A percentile compares a stretch with the other conserved stretches of the same genome.
These are phyloP conservation scores for Melinopterus prodromus DNA, from an alignment of 2,888 invertebrate genomes.

Conservation along the genomic window DNA sequence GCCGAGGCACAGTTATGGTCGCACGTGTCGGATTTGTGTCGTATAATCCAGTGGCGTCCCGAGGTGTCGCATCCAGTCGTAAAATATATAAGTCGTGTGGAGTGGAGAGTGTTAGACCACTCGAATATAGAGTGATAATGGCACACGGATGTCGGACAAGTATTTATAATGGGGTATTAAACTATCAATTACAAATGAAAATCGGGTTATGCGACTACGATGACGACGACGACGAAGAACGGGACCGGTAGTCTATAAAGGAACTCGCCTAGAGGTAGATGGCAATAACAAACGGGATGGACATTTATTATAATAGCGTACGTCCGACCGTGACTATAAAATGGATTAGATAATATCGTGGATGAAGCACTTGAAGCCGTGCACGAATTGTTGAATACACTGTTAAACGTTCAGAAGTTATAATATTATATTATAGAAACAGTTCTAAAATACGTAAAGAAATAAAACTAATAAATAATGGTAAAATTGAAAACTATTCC, in stretches of 20 bases:
- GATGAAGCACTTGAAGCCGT: no score
- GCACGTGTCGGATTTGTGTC: conserved; percentile 16
- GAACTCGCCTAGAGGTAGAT: conserved; percentile 7
- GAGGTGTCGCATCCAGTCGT: not conserved
- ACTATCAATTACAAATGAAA: conserved; percentile 25
- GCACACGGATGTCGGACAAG: conserved; percentile 15
- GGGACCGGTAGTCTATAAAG: conserved; percentile 20
- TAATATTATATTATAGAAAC: no score
- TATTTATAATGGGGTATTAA: conserved; percentile 23
- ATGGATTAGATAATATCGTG: conserved; percentile 16
- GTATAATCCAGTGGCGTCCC: conserved; percentile 24
- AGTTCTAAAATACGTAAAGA: no score
- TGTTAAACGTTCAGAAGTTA: no score
- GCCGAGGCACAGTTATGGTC: not conserved
- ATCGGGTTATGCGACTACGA: not conserved
- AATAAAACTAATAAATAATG: no score
- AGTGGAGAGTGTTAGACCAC: conserved; percentile 13
- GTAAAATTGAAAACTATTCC: no score
- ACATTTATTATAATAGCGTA: conserved; percentile 18
- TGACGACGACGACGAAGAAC: not conserved
- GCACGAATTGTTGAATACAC: no score
- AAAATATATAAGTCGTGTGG: conserved; percentile 13
- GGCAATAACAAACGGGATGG: conserved; percentile 18
- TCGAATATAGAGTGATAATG: conserved; percentile 12
- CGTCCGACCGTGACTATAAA: conserved; percentile 14